Evolutionary conservation across 2,113 vertebrate genomes (phyloP).

Genomic region (Mystacornis crossleyi): DNA sequence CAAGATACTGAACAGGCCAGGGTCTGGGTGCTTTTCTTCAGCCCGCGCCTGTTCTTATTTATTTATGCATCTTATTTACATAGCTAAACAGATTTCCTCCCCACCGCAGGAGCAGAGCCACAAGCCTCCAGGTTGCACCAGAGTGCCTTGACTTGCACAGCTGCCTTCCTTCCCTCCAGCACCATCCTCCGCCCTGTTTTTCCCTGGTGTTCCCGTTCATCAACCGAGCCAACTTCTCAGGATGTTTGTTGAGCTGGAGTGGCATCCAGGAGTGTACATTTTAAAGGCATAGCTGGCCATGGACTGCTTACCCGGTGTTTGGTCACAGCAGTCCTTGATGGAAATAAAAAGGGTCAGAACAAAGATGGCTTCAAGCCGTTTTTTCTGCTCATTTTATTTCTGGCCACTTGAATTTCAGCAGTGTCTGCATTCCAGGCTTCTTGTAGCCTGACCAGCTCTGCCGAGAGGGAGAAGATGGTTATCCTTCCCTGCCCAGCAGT

Average conservation of each 20-base stretch:
- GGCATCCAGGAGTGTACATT: not conserved
- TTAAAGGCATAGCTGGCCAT: not conserved
- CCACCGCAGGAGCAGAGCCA: not conserved
- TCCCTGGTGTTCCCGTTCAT: not conserved
- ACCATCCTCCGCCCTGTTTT: not conserved
- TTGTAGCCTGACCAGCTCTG: not conserved
- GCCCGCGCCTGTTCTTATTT: not conserved
- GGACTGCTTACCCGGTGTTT: accelerated
- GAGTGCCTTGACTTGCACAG: not conserved
- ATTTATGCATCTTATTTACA: conserved; percentile 22
- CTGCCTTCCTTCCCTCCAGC: not conserved
- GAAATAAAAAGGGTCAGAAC: not conserved
- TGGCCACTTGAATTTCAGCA: not conserved
- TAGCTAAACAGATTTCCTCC: not conserved
- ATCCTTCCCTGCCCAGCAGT: not conserved
- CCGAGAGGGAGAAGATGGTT: not conserved
- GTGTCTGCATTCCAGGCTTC: not conserved
- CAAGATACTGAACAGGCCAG: not conserved
- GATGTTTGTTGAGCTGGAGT: not conserved
- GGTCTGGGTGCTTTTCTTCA: conserved; percentile 8
- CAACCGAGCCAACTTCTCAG: not conserved
- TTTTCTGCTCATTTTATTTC: not conserved
- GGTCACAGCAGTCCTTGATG: not conserved
- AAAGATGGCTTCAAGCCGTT: not conserved
- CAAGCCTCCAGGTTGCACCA: not conserved